These are phyloP conservation scores for Strigamia transsilvanica DNA, from an alignment of 2,888 invertebrate species.

Conservation along the genomic window DNA sequence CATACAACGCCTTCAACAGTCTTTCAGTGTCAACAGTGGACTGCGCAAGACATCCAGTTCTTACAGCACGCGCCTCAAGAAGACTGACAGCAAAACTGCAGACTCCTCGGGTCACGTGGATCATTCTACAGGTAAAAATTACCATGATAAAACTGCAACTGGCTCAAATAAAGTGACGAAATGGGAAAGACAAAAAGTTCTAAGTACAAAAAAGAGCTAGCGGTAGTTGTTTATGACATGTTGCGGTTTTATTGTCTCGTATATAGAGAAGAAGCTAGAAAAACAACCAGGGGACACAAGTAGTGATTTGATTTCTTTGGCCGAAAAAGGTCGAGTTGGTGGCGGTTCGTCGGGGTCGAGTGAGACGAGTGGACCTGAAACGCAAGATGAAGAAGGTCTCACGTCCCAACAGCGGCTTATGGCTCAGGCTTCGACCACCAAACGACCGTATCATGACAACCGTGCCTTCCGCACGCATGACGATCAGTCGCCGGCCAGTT, in stretches of 20 bases:
- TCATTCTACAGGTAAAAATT: constrained; percentile 44
- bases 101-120: constrained; percentile 40
- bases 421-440: constrained; percentile 30
- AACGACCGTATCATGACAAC: constrained; percentile 58
- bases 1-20: constrained; percentile 68
- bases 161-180: not conserved
- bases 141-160: not conserved
- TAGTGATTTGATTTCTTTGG: constrained; percentile 59
- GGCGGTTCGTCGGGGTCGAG: constrained; percentile 59
- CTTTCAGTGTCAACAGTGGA: constrained; percentile 55
- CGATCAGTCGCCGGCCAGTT: constrained; percentile 58
- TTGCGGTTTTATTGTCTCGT: constrained; percentile 24
- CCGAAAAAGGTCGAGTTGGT: constrained; percentile 59
- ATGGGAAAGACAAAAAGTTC: not conserved
- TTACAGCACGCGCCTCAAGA: constrained; percentile 53
- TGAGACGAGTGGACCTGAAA: constrained; percentile 58
- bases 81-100: constrained; percentile 48
- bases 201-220: not conserved
- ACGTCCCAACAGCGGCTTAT: constrained; percentile 52
- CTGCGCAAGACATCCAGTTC: constrained; percentile 55
- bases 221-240: constrained; percentile 10
- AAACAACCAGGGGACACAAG: constrained; percentile 52
- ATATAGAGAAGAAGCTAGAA: constrained; percentile 52
- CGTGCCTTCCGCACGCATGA: constrained; percentile 58
- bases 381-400: constrained; percentile 54